phyloP scores from a whole-genome alignment of 2,888 invertebrate species.

The Leucania comma region DNA sequence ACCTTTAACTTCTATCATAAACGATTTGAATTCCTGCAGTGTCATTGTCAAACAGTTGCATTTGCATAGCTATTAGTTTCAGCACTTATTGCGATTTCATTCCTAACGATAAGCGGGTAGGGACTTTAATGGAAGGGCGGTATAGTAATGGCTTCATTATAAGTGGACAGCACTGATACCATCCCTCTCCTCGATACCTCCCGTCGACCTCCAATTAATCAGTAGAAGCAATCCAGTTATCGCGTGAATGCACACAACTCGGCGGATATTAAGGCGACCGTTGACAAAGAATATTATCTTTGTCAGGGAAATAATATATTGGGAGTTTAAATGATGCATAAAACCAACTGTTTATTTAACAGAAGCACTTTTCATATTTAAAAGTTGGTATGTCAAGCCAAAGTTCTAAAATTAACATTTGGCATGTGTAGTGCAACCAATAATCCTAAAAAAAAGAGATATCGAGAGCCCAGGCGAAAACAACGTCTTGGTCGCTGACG shows the following conservation, averaged over 20 bases:
- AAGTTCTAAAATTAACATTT: slow-evolving; percentile 46
- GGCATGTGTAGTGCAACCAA: slow-evolving; percentile 5
- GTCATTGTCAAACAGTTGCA: slow-evolving; percentile 26
- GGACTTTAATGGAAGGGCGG: slow-evolving; percentile 24
- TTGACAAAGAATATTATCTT: slow-evolving; percentile 29
- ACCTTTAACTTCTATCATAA: not conserved
- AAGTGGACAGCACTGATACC: slow-evolving; percentile 58
- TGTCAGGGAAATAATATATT: not conserved
- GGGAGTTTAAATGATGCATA: not conserved
- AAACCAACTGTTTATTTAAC: not conserved
- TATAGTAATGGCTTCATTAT: slow-evolving; percentile 56
- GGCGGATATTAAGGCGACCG: slow-evolving; percentile 34
- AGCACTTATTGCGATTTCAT: slow-evolving; percentile 54
- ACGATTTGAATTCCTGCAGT: slow-evolving; percentile 25
- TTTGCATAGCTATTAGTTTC: slow-evolving; percentile 48
- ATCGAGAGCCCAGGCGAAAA: slow-evolving; percentile 43
- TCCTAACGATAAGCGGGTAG: slow-evolving; percentile 59
- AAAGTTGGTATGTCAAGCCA: too few relatives aligned
- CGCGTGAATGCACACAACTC: slow-evolving; percentile 50
- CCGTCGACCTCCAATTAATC: slow-evolving; percentile 70
- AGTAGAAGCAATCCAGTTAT: slow-evolving; percentile 66
- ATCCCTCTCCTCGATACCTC: not conserved
- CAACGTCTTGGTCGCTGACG: slow-evolving; percentile 44
- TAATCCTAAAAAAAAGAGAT: slow-evolving; percentile 12
- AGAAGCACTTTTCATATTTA: too few relatives aligned